Evolutionary conservation across 2,888 invertebrate genomes (phyloP), one percentile per base, ranked within the genome.

Genomic region (Ornithoptera priamus): DNA sequence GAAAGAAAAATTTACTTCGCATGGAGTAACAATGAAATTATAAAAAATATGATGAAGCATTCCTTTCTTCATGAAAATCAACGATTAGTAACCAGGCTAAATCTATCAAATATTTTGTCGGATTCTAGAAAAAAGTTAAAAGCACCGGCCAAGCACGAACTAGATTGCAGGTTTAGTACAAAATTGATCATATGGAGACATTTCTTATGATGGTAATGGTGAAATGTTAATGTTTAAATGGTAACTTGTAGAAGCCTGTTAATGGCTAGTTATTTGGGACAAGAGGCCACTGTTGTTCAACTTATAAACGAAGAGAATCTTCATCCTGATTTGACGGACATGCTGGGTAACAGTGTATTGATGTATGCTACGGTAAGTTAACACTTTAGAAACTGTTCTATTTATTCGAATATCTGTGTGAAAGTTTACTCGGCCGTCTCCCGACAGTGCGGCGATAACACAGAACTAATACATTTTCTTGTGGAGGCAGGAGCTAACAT

Each of bases 1-100:
- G 75, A 76, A 39, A 75, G 68, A 62, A 66, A 66, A 59, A 65
- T 24, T 2, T 87, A 82, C 70, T 90, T 80, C 69, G 85, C 87
- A 1, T 94, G 94, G 94, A 94, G 94, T 74, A 94, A 94, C 72
- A 93, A 88, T 67, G 75, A 81, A 53, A 74, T 81, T 4, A 79
- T 84, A 0, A 83, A 89, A 0, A 82, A 90, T 50, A 91, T 94
- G 78, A 87, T 94, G 85, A 88, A 89, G 70, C 93, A 94, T 74
- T 84, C 87, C 70, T 94, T 88, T 74, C 81, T 84, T 39, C 91
- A 94, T 72, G 87, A 93, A 12, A 77, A 71, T 1, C 90, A 91
- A 67, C 81, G 84, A 69, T 36, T 64, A 0, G 56, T 42, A 0
- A 61, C 71, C 10, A 68, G 71, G 12, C 60, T 87, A 17, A 76